These are phyloP conservation scores for Perdix hodgsoniae DNA, from an alignment of 2,797 vertebrate species.

Conservation along the genomic window DNA sequence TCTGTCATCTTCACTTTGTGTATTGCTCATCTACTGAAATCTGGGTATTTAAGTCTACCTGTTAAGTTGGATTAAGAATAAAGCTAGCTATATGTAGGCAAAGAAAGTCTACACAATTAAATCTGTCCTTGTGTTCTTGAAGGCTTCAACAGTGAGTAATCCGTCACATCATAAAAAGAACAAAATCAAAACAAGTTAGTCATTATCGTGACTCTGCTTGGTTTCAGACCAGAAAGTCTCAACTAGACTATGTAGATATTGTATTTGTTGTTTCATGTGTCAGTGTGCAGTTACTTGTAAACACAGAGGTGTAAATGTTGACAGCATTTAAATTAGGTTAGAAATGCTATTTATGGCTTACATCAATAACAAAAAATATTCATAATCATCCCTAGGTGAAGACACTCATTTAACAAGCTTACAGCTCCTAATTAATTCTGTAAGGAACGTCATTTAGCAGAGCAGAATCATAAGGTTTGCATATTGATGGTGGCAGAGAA, in stretches of 20 bases:
- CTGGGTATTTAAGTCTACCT: background rate
- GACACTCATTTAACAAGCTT: conserved; percentile 74
- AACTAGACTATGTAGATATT: conserved; percentile 6
- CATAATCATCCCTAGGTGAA: conserved; percentile 75
- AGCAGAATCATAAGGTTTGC: conserved; percentile 76
- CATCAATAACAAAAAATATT: conserved; percentile 45
- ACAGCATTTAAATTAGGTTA: conserved; percentile 71
- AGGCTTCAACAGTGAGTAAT: conserved; percentile 10
- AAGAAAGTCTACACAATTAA: background rate
- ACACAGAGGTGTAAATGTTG: conserved; percentile 52
- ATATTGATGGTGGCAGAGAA: conserved; percentile 76
- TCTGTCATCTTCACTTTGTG: background rate
- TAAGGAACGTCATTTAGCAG: conserved; percentile 71
- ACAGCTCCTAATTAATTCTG: conserved; percentile 80
- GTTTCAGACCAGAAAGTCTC: conserved; percentile 24
- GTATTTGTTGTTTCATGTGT: conserved; percentile 50
- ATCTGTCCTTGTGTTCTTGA: background rate
- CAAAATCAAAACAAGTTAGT: conserved; percentile 49
- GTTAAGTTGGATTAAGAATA: background rate
- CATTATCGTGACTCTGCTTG: conserved; percentile 15
- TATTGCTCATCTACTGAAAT: background rate
- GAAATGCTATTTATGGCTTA: conserved; percentile 65
- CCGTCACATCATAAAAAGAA: conserved; percentile 2
- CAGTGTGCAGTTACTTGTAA: conserved; percentile 50
- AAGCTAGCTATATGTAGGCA: background rate